Evolutionary conservation across 2,888 invertebrate genomes (phyloP).

Genomic region (Tineola bisselliella): DNA sequence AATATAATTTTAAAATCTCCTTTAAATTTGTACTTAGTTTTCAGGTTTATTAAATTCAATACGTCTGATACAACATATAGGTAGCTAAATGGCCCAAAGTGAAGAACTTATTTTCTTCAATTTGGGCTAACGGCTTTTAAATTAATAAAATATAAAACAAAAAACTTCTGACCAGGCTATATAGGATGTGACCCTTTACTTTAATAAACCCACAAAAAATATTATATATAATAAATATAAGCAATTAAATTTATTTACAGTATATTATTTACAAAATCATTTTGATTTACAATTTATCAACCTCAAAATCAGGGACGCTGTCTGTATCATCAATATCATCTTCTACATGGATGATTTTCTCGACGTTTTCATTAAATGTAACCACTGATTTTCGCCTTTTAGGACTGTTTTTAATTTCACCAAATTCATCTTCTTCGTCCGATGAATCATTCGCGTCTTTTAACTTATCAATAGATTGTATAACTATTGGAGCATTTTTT

Average conservation of each 20-base stretch:
- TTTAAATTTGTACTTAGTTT: too few relatives aligned
- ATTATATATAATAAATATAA: neutral
- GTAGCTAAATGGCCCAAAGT: too few relatives aligned
- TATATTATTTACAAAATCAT: neutral
- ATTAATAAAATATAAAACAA: too few relatives aligned
- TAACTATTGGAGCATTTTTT: constrained; percentile 36
- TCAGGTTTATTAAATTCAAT: too few relatives aligned
- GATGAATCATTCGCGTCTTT: constrained; percentile 41
- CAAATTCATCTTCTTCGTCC: constrained; percentile 52
- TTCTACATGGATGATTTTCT: constrained; percentile 60
- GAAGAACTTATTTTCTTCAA: too few relatives aligned
- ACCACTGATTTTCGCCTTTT: constrained; percentile 56
- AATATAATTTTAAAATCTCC: too few relatives aligned
- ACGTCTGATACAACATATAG: too few relatives aligned
- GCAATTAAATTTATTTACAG: neutral
- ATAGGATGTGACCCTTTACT: too few relatives aligned
- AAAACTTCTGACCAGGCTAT: too few relatives aligned
- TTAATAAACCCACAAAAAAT: too few relatives aligned
- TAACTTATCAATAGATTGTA: constrained; percentile 53
- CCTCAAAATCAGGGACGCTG: constrained; percentile 9
- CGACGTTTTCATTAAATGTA: constrained; percentile 66
- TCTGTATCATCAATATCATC: constrained; percentile 29
- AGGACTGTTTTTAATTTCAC: constrained; percentile 31
- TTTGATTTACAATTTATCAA: constrained; percentile 12
- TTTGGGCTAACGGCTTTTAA: too few relatives aligned